Conservation (phyloP, 1,140 invertebrate species). For the Idris sp. region DNA sequence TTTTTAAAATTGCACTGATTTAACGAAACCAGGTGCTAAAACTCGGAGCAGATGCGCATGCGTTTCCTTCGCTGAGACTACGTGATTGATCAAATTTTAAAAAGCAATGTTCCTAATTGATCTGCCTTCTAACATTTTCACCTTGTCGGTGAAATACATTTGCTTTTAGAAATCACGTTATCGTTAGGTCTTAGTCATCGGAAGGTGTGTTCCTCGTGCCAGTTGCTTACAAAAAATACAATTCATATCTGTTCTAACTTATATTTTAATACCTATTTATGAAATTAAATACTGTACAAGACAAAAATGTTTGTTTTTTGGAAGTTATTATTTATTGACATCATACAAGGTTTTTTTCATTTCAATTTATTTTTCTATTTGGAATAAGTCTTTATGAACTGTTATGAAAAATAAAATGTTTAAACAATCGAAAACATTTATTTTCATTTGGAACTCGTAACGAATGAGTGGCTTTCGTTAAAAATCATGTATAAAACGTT, state of each 20-base stretch:
- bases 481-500: constrained; percentile 18
- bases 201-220: constrained; percentile 69
- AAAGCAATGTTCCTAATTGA: constrained; percentile 76
- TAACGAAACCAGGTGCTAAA: constrained; percentile 66
- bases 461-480: constrained; percentile 12
- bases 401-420: too few relatives aligned
- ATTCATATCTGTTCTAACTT: constrained; percentile 40
- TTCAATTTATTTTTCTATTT: too few relatives aligned
- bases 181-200: constrained; percentile 72
- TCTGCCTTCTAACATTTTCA: constrained; percentile 60
- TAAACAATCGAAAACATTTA: constrained; percentile 9
- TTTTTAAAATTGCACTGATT: constrained; percentile 64
- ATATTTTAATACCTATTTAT: constrained; percentile 19
- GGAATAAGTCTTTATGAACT: too few relatives aligned
- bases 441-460: constrained; percentile 13
- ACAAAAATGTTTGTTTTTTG: neutral
- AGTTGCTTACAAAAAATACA: constrained; percentile 54
- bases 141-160: constrained; percentile 53
- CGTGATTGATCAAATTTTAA: constrained; percentile 76
- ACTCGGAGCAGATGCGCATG: constrained; percentile 65
- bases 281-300: constrained; percentile 27
- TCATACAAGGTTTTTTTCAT: too few relatives aligned
- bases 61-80: constrained; percentile 60
- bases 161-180: constrained; percentile 58
- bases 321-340: too few relatives aligned